Conservation (phyloP, 2,113 vertebrate species). For the Triplophysa siluroides region DNA sequence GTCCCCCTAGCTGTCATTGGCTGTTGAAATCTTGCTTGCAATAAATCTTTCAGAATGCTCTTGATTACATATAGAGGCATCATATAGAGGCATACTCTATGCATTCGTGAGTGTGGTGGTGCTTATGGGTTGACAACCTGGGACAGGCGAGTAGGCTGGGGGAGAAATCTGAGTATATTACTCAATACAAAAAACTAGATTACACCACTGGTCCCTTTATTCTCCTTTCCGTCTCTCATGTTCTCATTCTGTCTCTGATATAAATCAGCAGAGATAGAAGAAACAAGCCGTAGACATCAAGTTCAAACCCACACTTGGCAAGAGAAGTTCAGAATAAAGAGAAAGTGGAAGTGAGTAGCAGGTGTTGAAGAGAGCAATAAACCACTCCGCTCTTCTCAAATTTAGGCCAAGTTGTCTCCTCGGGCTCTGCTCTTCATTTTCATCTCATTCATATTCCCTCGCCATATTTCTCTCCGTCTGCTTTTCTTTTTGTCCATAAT, state of each 20-base stretch:
- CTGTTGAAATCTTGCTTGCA: too few relatives aligned
- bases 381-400: conserved; percentile 58
- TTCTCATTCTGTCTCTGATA: neutral
- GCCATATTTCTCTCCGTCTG: conserved; percentile 20
- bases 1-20: too few relatives aligned
- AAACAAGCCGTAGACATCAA: neutral
- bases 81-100: too few relatives aligned
- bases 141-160: too few relatives aligned
- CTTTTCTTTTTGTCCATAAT: conserved; percentile 37
- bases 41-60: too few relatives aligned
- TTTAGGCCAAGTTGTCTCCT: conserved; percentile 63
- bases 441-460: conserved; percentile 39
- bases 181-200: too few relatives aligned
- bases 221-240: too few relatives aligned
- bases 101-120: too few relatives aligned
- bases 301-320: neutral
- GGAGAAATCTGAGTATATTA: too few relatives aligned
- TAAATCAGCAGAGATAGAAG: neutral
- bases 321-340: neutral
- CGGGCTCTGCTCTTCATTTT: conserved; percentile 60
- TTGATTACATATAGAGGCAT: too few relatives aligned
- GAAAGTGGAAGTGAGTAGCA: neutral
- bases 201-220: too few relatives aligned
- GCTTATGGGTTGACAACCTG: too few relatives aligned
- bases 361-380: conserved; percentile 50